Base-by-base conservation (phyloP, 2,797 vertebrate genomes). In the Rhinella marina region DNA sequence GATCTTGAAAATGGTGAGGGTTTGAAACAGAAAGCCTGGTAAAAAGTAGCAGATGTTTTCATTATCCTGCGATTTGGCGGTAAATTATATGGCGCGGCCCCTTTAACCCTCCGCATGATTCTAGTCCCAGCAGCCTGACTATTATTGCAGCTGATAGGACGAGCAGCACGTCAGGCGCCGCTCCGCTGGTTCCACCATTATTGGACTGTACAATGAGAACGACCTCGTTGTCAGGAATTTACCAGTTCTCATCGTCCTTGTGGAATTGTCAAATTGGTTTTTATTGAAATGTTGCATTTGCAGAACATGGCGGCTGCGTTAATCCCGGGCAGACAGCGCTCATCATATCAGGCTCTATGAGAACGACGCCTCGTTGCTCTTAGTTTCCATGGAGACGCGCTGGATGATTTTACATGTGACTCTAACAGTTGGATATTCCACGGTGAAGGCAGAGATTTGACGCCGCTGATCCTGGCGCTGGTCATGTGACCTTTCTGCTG, bases 331-430 rank as follows among this genome's bases (percentile, higher is more conserved):
- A 54, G 62, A 64, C 62, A 4, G 32, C 72, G 17, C 27, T 73
- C 16, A 17, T 72, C 29, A 52, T 56, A 21, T 32, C 29, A 57
- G 57, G 82, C 32, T 83, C 9, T 57, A 32, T 21, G 48, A 32
- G 52, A 27, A 56, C 29, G 66, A 32, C 13, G 73, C 41, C 73
- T 76, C 41, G 19, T 75, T 84, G 66, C 14, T 41, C 54, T 57
- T 50, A 85, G 84, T 85, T 85, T 66, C 84, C 59, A 86, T 86
- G 75, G 75, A 27, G 27, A 86, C 61, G 9, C 17, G 75, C 48
- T 68, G 56, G 41, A 27, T 77, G 32, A 32, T 83, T 72, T 72
- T 73, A 56, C 66, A 50, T 41, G 57, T 25, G 21, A 81, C 59
- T 66, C 79, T 50, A 61, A 48, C 23, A 23, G 25, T 27, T 13